phyloP scores from a whole-genome alignment of 2,888 invertebrate genomes.

The Mactromeris polynyma region DNA sequence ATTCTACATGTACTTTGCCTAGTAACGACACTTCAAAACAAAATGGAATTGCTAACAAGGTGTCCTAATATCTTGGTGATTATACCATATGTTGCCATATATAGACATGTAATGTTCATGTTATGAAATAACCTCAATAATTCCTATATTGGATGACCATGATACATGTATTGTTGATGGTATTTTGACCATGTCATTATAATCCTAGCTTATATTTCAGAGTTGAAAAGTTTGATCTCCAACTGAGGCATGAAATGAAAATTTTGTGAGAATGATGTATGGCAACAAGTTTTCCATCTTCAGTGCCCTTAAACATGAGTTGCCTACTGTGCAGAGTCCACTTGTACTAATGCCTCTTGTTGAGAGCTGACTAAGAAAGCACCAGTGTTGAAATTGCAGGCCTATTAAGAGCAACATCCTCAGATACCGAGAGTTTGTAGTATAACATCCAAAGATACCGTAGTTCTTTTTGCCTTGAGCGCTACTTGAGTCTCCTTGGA shows the following conservation, averaged over 20 bases:
- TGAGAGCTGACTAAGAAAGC: background rate
- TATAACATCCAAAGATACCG: background rate
- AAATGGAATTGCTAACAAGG: too few relatives aligned
- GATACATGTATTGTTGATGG: background rate
- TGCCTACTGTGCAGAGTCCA: background rate
- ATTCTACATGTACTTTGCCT: too few relatives aligned
- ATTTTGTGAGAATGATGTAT: background rate
- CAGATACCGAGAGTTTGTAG: background rate
- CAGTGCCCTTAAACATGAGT: background rate
- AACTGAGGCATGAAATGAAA: background rate
- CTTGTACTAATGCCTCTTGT: background rate
- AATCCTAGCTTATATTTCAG: constrained; percentile 14
- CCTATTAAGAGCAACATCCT: background rate
- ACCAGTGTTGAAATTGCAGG: background rate
- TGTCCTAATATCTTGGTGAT: too few relatives aligned
- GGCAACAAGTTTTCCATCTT: background rate
- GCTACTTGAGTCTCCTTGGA: background rate
- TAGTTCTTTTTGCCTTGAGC: background rate
- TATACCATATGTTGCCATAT: too few relatives aligned
- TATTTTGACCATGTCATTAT: background rate
- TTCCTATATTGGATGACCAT: background rate
- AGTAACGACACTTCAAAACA: too few relatives aligned
- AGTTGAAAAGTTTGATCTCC: background rate
- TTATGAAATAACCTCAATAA: too few relatives aligned
- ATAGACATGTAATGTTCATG: too few relatives aligned